Evolutionary conservation across 2,888 invertebrate genomes (phyloP).

Genomic region (Leptinotarsa peninsularis): DNA sequence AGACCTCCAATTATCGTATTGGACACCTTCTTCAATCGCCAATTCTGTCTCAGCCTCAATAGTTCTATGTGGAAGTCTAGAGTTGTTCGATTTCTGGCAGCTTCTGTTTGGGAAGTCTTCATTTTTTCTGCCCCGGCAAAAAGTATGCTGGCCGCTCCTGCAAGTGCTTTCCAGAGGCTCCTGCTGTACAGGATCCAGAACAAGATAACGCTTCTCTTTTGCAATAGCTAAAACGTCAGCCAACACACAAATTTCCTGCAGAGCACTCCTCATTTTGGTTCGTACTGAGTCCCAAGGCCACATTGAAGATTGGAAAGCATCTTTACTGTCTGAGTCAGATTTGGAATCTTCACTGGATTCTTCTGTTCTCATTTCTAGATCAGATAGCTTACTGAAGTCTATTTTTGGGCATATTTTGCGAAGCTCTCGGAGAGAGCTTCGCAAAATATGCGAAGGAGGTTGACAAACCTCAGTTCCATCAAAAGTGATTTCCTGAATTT

Average conservation of each 20-base stretch:
- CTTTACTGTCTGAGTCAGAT: slow-evolving; percentile 76
- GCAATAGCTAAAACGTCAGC: slow-evolving; percentile 92
- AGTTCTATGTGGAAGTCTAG: slow-evolving; percentile 95
- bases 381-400: slow-evolving; percentile 87
- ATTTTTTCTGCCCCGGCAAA: slow-evolving; percentile 89
- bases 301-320: slow-evolving; percentile 86
- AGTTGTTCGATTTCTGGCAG: slow-evolving; percentile 79
- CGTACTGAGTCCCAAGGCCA: slow-evolving; percentile 98
- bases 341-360: slow-evolving; percentile 71
- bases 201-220: slow-evolving; percentile 94
- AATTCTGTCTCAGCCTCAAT: slow-evolving; percentile 88
- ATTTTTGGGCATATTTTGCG: slow-evolving; percentile 92
- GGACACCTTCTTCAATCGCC: slow-evolving; percentile 96
- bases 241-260: slow-evolving; percentile 92
- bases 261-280: slow-evolving; percentile 86
- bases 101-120: slow-evolving; percentile 85
- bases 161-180: slow-evolving; percentile 84
- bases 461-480: slow-evolving; percentile 97
- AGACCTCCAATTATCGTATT: slow-evolving; percentile 95
- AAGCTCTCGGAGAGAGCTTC: slow-evolving; percentile 91
- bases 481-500: slow-evolving; percentile 95
- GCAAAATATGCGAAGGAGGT: slow-evolving; percentile 74
- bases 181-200: slow-evolving; percentile 91
- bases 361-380: slow-evolving; percentile 75
- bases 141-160: slow-evolving; percentile 83